Base-by-base conservation (phyloP, 2,888 invertebrate genomes). In the Latrodectus hesperus region DNA sequence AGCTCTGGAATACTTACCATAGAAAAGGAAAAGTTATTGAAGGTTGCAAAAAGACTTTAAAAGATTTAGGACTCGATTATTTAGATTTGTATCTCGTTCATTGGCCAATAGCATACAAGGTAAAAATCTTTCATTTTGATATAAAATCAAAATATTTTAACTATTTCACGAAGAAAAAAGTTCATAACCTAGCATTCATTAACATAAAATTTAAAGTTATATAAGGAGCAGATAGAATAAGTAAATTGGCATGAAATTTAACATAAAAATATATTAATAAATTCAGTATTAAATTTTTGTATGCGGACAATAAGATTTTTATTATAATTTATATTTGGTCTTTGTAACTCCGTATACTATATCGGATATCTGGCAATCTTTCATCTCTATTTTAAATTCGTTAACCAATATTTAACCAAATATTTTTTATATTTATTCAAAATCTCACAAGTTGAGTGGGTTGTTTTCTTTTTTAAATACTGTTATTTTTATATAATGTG, bases 1-100 rank as follows among this genome's bases (percentile, higher is more conserved):
- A 97, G 94, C 92, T 97, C 5, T 98, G 98, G 98, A 97, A 97
- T 93, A 97, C 96, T 0, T 96, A 94, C 92, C 98, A 98, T 92
- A 94, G 94, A 22, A 94, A 94, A 0, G 96, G 96, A 89, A 92
- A 96, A 89, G 98, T 98, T 11, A 94, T 94, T 73, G 93, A 94
- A 0, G 95, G 95, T 0, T 92, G 96, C 38, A 94, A 94, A 91
- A 93, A 93, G 79, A 95, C 96, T 0, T 92, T 98, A n/a, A 92
- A 93, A 22, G 94, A 96, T 92, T 93, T 98, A 16, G 94, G 95
- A 10, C 91, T 97, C 0, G 93, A 95, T 0, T 98, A 98, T 91
- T 91, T 98, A 77, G 97, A 98, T 92, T 93, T 98, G 67, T 98
- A 97, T 91, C 93, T 98, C 11, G 96, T 98, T 65, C 98, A 98